A percentile compares a stretch with the other conserved stretches of the same genome.
These are phyloP conservation scores for Neotragus pygmaeus DNA, from an alignment of 2,113 vertebrate species.

Conservation along the genomic window DNA sequence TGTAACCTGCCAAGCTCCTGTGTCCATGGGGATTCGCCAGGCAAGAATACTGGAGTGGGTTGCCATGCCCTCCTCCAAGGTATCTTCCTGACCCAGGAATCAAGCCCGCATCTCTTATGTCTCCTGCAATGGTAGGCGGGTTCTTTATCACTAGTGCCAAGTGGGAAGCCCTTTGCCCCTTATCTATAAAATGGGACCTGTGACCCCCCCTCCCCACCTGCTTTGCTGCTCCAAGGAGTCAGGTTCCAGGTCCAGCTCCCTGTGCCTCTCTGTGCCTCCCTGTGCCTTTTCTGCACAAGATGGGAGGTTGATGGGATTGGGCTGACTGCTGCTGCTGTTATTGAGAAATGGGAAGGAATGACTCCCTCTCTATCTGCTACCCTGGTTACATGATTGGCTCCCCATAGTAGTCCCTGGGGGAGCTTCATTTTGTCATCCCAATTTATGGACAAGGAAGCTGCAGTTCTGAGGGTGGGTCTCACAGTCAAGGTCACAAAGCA, in stretches of 20 bases:
- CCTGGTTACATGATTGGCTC: rapidly evolving
- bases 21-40: not conserved
- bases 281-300: not conserved
- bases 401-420: not conserved
- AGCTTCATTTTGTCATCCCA: not conserved
- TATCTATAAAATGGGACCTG: not conserved
- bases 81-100: not conserved
- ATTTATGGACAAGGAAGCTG: not conserved
- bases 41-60: not conserved
- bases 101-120: not conserved
- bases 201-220: not conserved
- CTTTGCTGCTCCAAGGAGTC: not conserved
- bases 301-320: rapidly evolving
- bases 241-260: not conserved
- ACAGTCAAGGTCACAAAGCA: not conserved
- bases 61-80: not conserved
- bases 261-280: no score
- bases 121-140: not conserved
- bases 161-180: not conserved
- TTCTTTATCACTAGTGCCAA: not conserved
- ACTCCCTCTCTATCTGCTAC: not conserved
- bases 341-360: not conserved
- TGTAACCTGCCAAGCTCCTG: not conserved
- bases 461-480: not conserved
- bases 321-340: no score